A percentile compares a stretch with the other conserved stretches of the same genome.
Conservation (phyloP, 2,888 invertebrate genomes). For the Crematogaster levior region DNA sequence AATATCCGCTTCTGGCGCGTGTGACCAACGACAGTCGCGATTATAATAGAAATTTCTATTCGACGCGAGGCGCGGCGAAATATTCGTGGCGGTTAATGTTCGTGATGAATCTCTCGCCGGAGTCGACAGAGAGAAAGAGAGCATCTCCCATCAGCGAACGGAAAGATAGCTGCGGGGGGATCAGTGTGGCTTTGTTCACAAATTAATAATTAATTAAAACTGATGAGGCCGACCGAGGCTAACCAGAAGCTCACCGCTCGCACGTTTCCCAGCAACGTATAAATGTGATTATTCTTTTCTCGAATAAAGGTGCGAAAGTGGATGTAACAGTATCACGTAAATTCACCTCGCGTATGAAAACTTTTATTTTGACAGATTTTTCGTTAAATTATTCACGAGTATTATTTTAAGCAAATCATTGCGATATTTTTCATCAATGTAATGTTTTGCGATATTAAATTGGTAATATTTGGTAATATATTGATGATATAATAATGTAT, state of each 20-base stretch:
- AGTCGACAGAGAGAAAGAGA: conserved; percentile 5
- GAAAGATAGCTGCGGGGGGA: conserved; percentile 32
- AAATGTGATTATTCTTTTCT: conserved; percentile 40
- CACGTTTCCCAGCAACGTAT: conserved; percentile 20
- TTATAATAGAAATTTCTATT: conserved; percentile 56
- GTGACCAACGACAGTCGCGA: conserved; percentile 57
- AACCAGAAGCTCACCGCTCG: conserved; percentile 57
- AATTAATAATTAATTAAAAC: conserved; percentile 82
- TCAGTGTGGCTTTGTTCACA: conserved; percentile 71
- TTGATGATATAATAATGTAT: neutral
- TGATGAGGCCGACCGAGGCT: conserved; percentile 72
- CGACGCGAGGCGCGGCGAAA: neutral
- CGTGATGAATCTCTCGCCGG: conserved; percentile 51
- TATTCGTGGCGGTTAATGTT: conserved; percentile 54
- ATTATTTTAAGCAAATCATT: neutral
- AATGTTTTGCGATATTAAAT: neutral
- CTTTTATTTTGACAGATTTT: neutral
- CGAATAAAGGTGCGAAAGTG: neutral
- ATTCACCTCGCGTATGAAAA: conserved; percentile 11
- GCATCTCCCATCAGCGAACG: conserved; percentile 7
- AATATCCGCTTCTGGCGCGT: conserved; percentile 63
- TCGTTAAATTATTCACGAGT: neutral
- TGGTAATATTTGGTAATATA: too few relatives aligned
- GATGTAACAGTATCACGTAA: neutral
- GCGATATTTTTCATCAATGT: neutral